These are phyloP conservation scores for Gasteruption jaculator DNA, from an alignment of 2,888 invertebrate species.

Conservation along the genomic window DNA sequence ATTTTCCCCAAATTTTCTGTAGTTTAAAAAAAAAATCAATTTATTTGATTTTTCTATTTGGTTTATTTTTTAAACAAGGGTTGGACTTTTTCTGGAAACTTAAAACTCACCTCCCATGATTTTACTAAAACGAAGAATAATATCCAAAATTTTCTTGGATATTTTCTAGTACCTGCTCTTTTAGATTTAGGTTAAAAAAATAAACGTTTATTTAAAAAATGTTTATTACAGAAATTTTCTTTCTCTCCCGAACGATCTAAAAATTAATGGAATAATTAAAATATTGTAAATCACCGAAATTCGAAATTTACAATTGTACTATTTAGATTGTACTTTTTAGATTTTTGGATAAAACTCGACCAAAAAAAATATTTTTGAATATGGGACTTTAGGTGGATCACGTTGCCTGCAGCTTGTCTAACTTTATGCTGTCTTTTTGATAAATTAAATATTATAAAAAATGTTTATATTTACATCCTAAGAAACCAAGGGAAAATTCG, in stretches of 20 bases:
- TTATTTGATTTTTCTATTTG: too few species aligned
- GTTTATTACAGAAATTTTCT: background rate
- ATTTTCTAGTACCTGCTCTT: background rate
- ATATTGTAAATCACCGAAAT: too few species aligned
- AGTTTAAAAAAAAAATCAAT: too few species aligned
- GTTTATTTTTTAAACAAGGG: conserved; percentile 2
- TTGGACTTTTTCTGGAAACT: background rate
- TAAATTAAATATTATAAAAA: background rate
- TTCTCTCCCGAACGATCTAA: too few species aligned
- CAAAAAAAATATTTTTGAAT: conserved; percentile 3
- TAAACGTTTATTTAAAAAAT: conserved; percentile 4
- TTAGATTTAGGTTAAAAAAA: conserved; percentile 14
- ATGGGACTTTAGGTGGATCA: background rate
- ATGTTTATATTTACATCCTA: conserved; percentile 7
- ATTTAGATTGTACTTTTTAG: too few species aligned
- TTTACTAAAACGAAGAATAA: background rate
- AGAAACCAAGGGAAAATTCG: too few species aligned
- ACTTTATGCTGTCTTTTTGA: conserved; percentile 3
- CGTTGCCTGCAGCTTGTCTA: background rate
- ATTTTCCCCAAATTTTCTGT: too few species aligned
- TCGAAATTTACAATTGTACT: too few species aligned
- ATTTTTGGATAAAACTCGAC: too few species aligned
- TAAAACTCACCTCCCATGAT: background rate
- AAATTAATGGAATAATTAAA: too few species aligned
- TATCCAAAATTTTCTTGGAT: background rate